Conservation (phyloP, 1,140 invertebrate species). For the Meloidogyne hapla region DNA sequence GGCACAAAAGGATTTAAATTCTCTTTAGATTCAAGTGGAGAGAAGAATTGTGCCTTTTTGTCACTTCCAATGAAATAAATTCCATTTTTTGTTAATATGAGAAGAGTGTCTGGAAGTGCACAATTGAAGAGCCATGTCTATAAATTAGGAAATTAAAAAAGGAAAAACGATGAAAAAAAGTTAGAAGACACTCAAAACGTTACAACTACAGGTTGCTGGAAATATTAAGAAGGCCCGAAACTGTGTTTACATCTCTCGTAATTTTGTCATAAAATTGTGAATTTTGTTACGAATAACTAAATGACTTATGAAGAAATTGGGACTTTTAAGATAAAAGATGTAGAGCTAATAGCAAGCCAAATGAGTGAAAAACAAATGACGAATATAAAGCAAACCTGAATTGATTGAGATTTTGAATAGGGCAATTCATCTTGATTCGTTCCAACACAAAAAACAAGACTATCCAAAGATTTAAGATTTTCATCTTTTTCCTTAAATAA, state of each 20-base stretch:
- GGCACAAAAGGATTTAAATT: constrained; percentile 76
- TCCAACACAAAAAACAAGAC: constrained; percentile 42
- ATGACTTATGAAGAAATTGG: too few species aligned
- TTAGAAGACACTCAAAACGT: too few species aligned
- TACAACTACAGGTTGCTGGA: too few species aligned
- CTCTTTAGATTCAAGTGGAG: constrained; percentile 81
- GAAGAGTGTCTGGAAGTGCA: constrained; percentile 90
- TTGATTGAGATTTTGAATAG: constrained; percentile 55
- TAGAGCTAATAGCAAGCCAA: too few species aligned
- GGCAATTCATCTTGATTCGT: constrained; percentile 34
- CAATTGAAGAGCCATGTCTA: constrained; percentile 95
- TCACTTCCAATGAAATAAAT: constrained; percentile 90
- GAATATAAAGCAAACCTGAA: constrained; percentile 38
- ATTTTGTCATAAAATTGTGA: too few species aligned
- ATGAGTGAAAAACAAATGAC: not conserved
- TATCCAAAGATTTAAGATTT: constrained; percentile 27
- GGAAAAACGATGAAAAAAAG: not conserved
- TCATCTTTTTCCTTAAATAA: constrained; percentile 43
- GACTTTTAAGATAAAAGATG: too few species aligned
- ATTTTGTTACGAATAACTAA: too few species aligned
- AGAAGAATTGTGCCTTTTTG: constrained; percentile 94
- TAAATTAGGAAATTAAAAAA: too few species aligned
- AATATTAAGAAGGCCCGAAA: too few species aligned
- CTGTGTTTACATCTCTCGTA: too few species aligned
- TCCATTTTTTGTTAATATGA: constrained; percentile 79